Percentiles rank a stretch among this genome's conserved stretches.
phyloP scores from a whole-genome alignment of 2,113 vertebrate species.

The Prietella phreatophila region DNA sequence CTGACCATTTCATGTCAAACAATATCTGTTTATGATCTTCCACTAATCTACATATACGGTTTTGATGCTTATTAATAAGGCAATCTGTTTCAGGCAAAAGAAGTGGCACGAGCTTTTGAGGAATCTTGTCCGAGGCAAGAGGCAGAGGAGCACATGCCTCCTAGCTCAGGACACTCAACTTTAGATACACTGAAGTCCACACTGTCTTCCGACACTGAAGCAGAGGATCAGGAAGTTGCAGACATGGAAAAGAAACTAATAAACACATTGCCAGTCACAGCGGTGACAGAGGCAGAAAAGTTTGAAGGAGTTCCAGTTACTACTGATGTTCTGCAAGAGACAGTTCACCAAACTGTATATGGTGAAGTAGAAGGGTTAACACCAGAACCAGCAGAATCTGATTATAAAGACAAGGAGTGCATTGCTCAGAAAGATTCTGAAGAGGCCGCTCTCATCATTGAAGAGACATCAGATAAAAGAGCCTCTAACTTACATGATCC shows the following conservation, averaged over 20 bases:
- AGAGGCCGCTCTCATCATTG: neutral
- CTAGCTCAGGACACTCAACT: conserved; percentile 33
- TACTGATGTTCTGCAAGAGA: neutral
- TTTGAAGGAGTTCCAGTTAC: neutral
- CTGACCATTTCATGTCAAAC: too few species aligned
- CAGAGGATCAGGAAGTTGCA: neutral
- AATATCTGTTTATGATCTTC: neutral
- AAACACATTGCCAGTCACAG: neutral
- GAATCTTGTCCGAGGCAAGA: conserved; percentile 68
- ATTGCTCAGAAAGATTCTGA: neutral
- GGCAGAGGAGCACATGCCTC: neutral
- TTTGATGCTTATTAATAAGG: neutral
- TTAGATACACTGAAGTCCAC: conserved; percentile 22
- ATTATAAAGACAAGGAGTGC: neutral
- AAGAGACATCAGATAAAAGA: neutral
- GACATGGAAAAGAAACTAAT: conserved; percentile 18
- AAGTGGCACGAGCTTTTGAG: conserved; percentile 10
- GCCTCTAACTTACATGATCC: neutral
- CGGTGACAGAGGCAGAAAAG: conserved; percentile 6
- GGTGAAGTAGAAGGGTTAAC: neutral
- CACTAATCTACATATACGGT: neutral
- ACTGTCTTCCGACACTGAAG: conserved; percentile 46
- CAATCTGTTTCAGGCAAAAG: conserved; percentile 29
- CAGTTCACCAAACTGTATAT: neutral
- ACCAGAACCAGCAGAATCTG: neutral